Evolutionary conservation across 2,797 vertebrate genomes (phyloP).

Genomic region (Vireo griseus): DNA sequence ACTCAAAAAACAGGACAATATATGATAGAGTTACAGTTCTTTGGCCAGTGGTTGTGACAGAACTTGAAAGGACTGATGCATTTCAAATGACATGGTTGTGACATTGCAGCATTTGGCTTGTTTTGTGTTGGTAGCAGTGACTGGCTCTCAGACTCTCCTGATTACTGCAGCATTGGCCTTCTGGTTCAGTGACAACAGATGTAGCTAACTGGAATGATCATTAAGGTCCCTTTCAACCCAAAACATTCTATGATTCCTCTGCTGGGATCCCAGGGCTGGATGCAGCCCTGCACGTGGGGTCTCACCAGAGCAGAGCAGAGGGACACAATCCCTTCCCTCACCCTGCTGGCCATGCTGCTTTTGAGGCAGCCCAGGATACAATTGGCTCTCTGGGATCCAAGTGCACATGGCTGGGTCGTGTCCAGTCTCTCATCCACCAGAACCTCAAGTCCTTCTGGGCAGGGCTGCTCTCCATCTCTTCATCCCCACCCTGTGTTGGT

Average conservation of each 20-base stretch:
- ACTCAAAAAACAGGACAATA: neutral
- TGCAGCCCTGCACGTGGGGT: neutral
- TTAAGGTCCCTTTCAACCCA: neutral
- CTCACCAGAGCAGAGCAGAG: neutral
- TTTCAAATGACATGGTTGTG: neutral
- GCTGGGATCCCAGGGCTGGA: no score
- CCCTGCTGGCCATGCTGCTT: neutral
- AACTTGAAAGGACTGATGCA: neutral
- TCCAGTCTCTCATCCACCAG: neutral
- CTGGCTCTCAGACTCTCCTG: neutral
- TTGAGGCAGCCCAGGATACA: neutral
- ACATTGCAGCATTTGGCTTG: neutral
- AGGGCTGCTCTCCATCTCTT: fast-evolving
- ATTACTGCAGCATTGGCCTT: neutral
- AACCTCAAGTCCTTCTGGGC: neutral
- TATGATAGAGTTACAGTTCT: neutral
- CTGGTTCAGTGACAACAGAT: neutral
- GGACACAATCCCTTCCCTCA: fast-evolving
- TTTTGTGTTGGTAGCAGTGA: neutral
- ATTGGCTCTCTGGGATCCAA: neutral
- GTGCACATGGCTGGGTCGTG: neutral
- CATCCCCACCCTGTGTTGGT: neutral
- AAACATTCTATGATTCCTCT: neutral
- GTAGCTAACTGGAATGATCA: neutral
- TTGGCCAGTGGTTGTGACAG: neutral